A percentile compares a stretch with the other conserved stretches of the same genome.
Evolutionary conservation across 2,113 vertebrate species (phyloP).

Genomic region (Ia io): DNA sequence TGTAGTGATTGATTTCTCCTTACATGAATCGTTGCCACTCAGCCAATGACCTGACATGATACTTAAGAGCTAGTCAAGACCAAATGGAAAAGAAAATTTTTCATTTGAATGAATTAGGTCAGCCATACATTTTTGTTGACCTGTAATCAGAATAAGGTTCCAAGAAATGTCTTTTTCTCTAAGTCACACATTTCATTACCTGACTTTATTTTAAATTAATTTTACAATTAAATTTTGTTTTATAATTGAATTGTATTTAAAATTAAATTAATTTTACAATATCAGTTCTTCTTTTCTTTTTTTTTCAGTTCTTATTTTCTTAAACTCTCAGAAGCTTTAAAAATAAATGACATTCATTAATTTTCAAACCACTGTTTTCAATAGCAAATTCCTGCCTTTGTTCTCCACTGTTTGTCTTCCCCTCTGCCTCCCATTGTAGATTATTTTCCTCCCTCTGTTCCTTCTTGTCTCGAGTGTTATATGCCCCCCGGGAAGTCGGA

Average conservation of each 20-base stretch:
- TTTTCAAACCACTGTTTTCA: not conserved
- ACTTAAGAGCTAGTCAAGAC: not conserved
- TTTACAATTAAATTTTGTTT: not conserved
- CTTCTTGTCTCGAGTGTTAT: not conserved
- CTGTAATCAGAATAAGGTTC: not conserved
- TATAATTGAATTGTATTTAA: not conserved
- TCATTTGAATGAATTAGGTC: not conserved
- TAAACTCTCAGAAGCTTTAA: not conserved
- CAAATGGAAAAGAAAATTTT: slow-evolving; percentile 9
- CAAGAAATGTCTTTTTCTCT: slow-evolving; percentile 3
- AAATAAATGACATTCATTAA: not conserved
- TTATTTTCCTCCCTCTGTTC: not conserved
- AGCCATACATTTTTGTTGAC: not conserved
- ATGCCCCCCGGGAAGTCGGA: not conserved
- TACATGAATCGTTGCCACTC: not conserved
- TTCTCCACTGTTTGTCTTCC: not conserved
- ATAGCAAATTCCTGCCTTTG: not conserved
- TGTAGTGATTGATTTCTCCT: not conserved
- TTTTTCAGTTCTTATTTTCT: not conserved
- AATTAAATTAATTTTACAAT: not conserved
- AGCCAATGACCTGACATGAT: not conserved
- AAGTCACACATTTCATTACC: not conserved
- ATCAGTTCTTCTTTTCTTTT: not conserved
- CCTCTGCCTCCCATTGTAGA: not conserved
- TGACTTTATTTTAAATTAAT: not conserved